A percentile compares a stretch with the other conserved stretches of the same genome.
These are phyloP conservation scores for Malurus cyaneus DNA, from an alignment of 2,113 vertebrate species.

Conservation along the genomic window DNA sequence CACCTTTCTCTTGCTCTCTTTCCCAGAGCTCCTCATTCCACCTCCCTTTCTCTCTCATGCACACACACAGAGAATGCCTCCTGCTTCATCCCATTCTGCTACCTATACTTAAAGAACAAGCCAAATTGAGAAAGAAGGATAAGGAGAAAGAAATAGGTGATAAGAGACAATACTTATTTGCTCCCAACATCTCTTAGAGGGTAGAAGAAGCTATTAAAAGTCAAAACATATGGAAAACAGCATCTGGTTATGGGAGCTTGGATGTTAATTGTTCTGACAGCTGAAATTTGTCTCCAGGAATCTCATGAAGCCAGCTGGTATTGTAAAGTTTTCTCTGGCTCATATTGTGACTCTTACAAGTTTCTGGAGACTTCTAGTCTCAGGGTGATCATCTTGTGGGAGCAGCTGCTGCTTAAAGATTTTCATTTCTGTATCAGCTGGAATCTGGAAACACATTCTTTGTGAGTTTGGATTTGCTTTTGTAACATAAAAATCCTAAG, in stretches of 20 bases:
- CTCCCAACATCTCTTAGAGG: neutral
- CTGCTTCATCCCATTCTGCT: neutral
- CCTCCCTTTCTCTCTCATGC: neutral
- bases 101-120: neutral
- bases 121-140: neutral
- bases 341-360: slow-evolving; percentile 9
- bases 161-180: neutral
- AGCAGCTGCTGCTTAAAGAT: slow-evolving; percentile 12
- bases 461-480: neutral
- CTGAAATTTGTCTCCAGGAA: slow-evolving; percentile 45
- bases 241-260: slow-evolving; percentile 36
- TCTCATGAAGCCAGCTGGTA: slow-evolving; percentile 25
- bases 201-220: slow-evolving; percentile 19
- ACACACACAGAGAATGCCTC: neutral
- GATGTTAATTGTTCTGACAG: slow-evolving; percentile 49
- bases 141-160: neutral
- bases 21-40: neutral
- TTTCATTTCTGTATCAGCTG: neutral
- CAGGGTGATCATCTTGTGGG: neutral
- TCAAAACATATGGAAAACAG: slow-evolving; percentile 50
- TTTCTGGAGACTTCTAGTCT: slow-evolving; percentile 39
- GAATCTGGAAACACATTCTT: neutral
- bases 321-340: slow-evolving; percentile 28
- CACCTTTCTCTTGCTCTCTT: neutral
- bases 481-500: neutral